A percentile compares a stretch with the other conserved stretches of the same genome.
phyloP scores from a whole-genome alignment of 2,113 vertebrate species.

The Prinia subflava region DNA sequence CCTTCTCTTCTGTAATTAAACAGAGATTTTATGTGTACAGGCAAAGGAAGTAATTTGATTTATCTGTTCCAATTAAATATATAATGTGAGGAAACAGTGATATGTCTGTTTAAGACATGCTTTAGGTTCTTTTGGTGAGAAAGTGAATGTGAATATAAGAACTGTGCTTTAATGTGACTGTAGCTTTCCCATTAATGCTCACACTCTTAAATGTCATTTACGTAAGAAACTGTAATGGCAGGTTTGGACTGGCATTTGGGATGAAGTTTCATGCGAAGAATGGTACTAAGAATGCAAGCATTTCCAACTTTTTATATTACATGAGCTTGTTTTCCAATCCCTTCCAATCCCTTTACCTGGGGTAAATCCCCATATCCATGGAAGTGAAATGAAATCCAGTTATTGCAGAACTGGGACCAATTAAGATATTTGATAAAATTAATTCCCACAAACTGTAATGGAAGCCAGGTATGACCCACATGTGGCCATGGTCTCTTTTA shows the following conservation, averaged over 20 bases:
- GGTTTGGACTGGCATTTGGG: not conserved
- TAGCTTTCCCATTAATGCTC: not conserved
- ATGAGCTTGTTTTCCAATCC: not conserved
- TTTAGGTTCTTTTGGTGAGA: not conserved
- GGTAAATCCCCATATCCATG: not conserved
- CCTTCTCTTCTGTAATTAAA: slow-evolving; percentile 42
- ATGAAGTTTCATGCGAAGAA: not conserved
- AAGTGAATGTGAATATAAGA: not conserved
- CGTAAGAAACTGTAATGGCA: not conserved
- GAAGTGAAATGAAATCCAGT: not conserved
- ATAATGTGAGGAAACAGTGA: slow-evolving; percentile 11
- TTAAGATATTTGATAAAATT: not conserved
- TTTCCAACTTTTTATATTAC: not conserved
- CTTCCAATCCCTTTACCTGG: not conserved
- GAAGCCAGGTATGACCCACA: not conserved
- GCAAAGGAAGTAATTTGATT: slow-evolving; percentile 54
- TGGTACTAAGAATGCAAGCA: not conserved
- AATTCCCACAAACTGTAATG: not conserved
- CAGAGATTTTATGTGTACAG: not conserved
- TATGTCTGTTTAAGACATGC: not conserved
- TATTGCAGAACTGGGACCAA: not conserved
- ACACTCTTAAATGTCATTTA: not conserved
- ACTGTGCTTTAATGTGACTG: not conserved
- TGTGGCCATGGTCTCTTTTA: not conserved
- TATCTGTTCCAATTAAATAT: slow-evolving; percentile 35